Base-by-base conservation (phyloP, 2,888 invertebrate genomes). In the Venusia cambrica region DNA sequence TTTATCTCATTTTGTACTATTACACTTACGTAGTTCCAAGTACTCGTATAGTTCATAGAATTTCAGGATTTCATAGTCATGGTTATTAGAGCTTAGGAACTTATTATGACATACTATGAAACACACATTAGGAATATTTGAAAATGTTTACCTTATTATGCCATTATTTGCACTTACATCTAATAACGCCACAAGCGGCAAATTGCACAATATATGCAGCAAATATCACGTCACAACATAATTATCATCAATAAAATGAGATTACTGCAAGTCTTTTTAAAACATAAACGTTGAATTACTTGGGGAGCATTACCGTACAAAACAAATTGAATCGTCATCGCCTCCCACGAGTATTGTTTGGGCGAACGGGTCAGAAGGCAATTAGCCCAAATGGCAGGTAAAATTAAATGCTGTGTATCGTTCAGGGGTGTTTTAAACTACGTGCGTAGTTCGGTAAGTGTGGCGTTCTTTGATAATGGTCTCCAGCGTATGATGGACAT, bases 401-500 rank as follows among this genome's bases (percentile, higher is more conserved):
- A 15, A 34, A 46, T 45, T 42, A 47, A 50, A 48, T 47, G 45
- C 45, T 48, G 20, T 30, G 27, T 38, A 34, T 36, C 18, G 24
- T 19, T 26, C 36, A 15, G 38, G 38, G 15, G 18, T 29, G 10
- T 31, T 16, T 35, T 37, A 35, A 6, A 76, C 67, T 35, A 73
- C 66, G 15, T 87, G 87, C 7, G 84, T 84, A 39, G 78, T 64
- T 17, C 85, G 72, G 33, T 87, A 87, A 10, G 80, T 69, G 42
- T 84, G 81, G 14, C 75, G 58, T 52, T 90, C 90, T 19, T 87
- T 81, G 8, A 93, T 65, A 25, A 93, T 85, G 0, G 90, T 91
- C 28, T 90, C 88, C 28, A 96, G 76, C 9, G 94, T 93, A 49
- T 90, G 85, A 52, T 91, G 89, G 7, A 96, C 91, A 64, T 92